A percentile compares a stretch with the other conserved stretches of the same genome.
Evolutionary conservation across 2,113 vertebrate species (phyloP).

Genomic region (Psittacula cyanocephala): DNA sequence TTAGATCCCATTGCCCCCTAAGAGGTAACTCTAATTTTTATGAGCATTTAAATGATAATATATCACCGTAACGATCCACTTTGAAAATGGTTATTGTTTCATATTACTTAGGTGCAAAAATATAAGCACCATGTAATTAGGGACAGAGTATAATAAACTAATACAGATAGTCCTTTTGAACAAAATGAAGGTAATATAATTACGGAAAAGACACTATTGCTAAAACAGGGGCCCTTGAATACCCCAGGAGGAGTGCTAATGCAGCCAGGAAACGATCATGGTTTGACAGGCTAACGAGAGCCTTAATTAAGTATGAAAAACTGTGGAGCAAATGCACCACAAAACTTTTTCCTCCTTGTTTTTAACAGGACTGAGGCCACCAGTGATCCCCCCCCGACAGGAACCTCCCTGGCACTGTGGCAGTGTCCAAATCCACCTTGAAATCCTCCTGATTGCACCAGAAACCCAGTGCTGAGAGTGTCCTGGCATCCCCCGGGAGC

Average conservation of each 20-base stretch:
- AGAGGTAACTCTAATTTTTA: slow-evolving; percentile 82
- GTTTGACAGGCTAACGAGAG: slow-evolving; percentile 87
- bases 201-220: slow-evolving; percentile 78
- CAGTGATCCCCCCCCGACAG: neutral
- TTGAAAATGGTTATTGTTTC: slow-evolving; percentile 82
- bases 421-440: fast-evolving
- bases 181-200: slow-evolving; percentile 84
- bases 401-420: neutral
- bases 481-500: neutral
- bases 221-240: slow-evolving; percentile 80
- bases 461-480: fast-evolving
- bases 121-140: slow-evolving; percentile 82
- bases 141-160: slow-evolving; percentile 81
- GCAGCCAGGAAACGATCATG: slow-evolving; percentile 73
- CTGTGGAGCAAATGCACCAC: slow-evolving; percentile 68
- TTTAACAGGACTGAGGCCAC: neutral
- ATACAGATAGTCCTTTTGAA: slow-evolving; percentile 78
- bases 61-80: slow-evolving; percentile 77
- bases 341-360: slow-evolving; percentile 63
- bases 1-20: slow-evolving; percentile 74
- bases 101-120: slow-evolving; percentile 83
- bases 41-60: slow-evolving; percentile 79
- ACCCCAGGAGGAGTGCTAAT: slow-evolving; percentile 81
- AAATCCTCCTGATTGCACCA: fast-evolving
- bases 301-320: slow-evolving; percentile 89